Evolutionary conservation across 2,888 invertebrate genomes (phyloP).

Genomic region (Agrochola circellaris): DNA sequence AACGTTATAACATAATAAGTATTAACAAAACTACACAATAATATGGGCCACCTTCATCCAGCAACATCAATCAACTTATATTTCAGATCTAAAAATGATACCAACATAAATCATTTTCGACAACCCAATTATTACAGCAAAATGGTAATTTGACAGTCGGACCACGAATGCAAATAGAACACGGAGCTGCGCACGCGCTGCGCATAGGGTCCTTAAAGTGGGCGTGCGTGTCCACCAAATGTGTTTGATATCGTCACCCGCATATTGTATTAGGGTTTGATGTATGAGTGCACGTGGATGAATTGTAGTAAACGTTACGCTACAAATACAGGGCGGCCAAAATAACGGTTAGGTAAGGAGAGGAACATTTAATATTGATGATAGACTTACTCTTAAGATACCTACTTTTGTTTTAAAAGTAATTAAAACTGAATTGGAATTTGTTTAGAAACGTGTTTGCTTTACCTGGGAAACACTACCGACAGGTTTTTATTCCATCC

Average conservation of each 20-base stretch:
- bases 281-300: slow-evolving; percentile 35
- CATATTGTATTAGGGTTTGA: slow-evolving; percentile 47
- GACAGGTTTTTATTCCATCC: too few species aligned
- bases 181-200: slow-evolving; percentile 60
- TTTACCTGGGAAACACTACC: neutral
- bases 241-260: slow-evolving; percentile 57
- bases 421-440: too few species aligned
- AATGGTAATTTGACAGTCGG: slow-evolving; percentile 52
- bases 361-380: neutral
- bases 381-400: neutral
- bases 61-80: slow-evolving; percentile 14
- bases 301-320: neutral
- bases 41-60: neutral
- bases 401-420: neutral
- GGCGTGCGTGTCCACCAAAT: slow-evolving; percentile 55
- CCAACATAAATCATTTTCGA: slow-evolving; percentile 37
- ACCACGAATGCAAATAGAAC: slow-evolving; percentile 59
- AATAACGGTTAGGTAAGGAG: too few species aligned
- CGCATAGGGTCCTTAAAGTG: slow-evolving; percentile 44
- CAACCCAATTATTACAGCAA: slow-evolving; percentile 34
- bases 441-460: neutral
- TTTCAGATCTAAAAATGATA: neutral
- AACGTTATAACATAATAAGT: neutral
- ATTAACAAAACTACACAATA: neutral
- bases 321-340: neutral